Percentiles rank a stretch among this genome's conserved stretches.
phyloP scores from a whole-genome alignment of 2,113 vertebrate species.

The Ceyx melanurus region DNA sequence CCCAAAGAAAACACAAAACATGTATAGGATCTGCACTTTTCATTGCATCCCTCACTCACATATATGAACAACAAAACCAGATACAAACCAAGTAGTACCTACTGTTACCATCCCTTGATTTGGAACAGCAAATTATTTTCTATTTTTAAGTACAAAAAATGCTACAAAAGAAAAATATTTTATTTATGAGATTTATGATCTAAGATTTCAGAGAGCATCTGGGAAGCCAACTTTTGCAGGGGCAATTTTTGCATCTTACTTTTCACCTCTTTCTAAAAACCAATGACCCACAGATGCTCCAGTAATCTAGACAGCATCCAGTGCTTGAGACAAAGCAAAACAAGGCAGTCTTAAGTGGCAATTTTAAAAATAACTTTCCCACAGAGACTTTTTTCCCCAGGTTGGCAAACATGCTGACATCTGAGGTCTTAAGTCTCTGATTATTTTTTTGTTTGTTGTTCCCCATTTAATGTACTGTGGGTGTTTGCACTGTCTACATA shows the following conservation, averaged over 20 bases:
- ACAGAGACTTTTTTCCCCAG: not conserved
- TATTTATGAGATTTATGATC: not conserved
- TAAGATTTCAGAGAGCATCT: not conserved
- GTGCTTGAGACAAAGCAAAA: not conserved
- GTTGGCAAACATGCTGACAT: not conserved
- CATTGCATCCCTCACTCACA: not conserved
- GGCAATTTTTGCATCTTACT: not conserved
- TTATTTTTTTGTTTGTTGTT: slow-evolving; percentile 36
- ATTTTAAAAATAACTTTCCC: not conserved
- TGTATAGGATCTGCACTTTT: not conserved
- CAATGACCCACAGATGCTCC: not conserved
- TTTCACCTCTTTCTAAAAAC: not conserved
- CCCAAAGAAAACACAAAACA: not conserved
- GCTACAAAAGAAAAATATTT: not conserved
- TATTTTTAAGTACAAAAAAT: not conserved
- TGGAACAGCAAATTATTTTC: not conserved
- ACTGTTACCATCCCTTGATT: not conserved
- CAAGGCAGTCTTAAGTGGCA: not conserved
- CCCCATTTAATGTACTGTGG: not conserved
- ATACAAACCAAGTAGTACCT: not conserved
- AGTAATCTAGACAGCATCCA: not conserved
- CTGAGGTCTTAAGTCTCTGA: not conserved
- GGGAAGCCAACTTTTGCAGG: not conserved
- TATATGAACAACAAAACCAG: not conserved
- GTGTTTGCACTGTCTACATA: slow-evolving; percentile 3